Conservation (phyloP, 1,140 invertebrate genomes). For the Megalonaias nervosa region DNA sequence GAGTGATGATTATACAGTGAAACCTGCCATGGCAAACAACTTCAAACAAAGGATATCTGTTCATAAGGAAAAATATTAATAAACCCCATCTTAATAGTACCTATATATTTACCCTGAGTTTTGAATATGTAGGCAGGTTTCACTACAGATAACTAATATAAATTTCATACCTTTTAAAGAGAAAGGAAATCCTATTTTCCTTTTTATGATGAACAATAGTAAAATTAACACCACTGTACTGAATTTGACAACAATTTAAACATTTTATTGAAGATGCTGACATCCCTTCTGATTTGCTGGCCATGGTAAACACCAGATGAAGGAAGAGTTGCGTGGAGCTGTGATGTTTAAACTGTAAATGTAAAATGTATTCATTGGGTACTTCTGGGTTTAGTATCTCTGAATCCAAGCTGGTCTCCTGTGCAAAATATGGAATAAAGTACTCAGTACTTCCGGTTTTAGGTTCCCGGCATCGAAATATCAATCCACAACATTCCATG, state of each 20-base stretch:
- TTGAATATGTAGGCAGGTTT: too few relatives aligned
- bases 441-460: conserved; percentile 2
- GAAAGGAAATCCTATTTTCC: conserved; percentile 26
- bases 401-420: background rate
- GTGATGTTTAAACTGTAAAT: conserved; percentile 23
- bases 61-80: too few relatives aligned
- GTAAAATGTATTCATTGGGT: background rate
- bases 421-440: conserved; percentile 28
- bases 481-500: conserved; percentile 22
- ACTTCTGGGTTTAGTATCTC: too few relatives aligned
- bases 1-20: too few relatives aligned
- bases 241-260: background rate
- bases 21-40: too few relatives aligned
- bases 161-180: conserved; percentile 17
- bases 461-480: conserved; percentile 12
- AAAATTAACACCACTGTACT: conserved; percentile 6
- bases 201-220: conserved; percentile 19
- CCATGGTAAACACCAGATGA: conserved; percentile 16
- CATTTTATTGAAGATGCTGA: conserved; percentile 1
- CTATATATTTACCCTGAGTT: too few relatives aligned
- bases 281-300: background rate
- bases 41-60: too few relatives aligned
- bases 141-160: background rate
- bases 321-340: conserved; percentile 10
- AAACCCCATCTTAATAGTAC: too few relatives aligned